Conservation (phyloP, 2,113 vertebrate genomes). For the Elachura formosa region DNA sequence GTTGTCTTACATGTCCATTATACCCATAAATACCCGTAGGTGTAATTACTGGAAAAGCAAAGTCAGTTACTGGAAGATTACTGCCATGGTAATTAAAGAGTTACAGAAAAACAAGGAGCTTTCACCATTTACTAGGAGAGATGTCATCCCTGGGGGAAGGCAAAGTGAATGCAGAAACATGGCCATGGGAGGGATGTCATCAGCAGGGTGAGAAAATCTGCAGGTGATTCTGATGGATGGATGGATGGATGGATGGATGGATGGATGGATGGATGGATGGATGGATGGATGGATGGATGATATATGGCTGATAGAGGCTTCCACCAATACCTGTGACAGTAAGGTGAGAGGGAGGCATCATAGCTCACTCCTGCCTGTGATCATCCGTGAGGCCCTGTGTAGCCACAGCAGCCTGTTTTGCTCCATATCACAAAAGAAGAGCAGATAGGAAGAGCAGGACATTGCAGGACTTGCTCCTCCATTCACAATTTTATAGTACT, state of each 20-base stretch:
- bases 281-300: neutral
- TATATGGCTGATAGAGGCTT: neutral
- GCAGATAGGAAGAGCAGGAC: neutral
- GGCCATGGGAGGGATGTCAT: neutral
- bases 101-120: neutral
- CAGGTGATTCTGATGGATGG: rapidly evolving
- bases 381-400: neutral
- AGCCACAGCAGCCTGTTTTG: neutral
- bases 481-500: neutral
- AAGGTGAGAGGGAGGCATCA: neutral
- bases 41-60: neutral
- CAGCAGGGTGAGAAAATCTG: neutral
- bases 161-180: neutral
- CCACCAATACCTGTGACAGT: neutral
- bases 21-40: rapidly evolving
- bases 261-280: neutral
- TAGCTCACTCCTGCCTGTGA: neutral
- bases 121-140: neutral
- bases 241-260: neutral
- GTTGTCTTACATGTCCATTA: neutral
- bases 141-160: neutral
- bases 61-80: neutral
- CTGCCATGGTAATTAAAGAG: neutral
- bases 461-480: neutral
- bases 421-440: neutral